Conservation (phyloP, 2,888 invertebrate genomes). For the Amphipoea oculea region DNA sequence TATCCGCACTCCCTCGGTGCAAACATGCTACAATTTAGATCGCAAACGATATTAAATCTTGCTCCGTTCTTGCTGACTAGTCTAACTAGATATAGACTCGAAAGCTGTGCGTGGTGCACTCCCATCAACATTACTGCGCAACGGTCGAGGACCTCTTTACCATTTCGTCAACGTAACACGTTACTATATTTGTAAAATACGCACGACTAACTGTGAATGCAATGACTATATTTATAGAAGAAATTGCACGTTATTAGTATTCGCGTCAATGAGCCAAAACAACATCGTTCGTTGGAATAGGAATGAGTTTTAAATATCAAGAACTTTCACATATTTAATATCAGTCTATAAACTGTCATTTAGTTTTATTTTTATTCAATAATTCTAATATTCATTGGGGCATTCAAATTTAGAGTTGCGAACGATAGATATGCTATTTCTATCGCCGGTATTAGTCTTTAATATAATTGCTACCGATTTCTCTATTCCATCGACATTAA, state of each 20-base stretch:
- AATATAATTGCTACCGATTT: conserved; percentile 55
- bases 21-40: conserved; percentile 77
- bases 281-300: conserved; percentile 50
- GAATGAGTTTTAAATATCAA: conserved; percentile 58
- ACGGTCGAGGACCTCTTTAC: conserved; percentile 79
- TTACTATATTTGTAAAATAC: conserved; percentile 72
- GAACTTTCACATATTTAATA: conserved; percentile 69
- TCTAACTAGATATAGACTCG: conserved; percentile 74
- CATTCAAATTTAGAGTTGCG: conserved; percentile 40
- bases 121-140: conserved; percentile 71
- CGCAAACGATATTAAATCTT: conserved; percentile 73
- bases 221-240: conserved; percentile 61
- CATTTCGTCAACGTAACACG: conserved; percentile 69
- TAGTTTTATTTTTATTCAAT: conserved; percentile 51
- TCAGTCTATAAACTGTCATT: conserved; percentile 51
- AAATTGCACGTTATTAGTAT: conserved; percentile 72
- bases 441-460: conserved; percentile 32
- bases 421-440: conserved; percentile 33
- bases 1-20: conserved; percentile 72
- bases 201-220: conserved; percentile 73
- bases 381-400: conserved; percentile 46
- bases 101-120: conserved; percentile 75
- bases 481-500: conserved; percentile 51
- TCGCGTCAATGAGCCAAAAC: conserved; percentile 64
- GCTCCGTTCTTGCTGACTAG: conserved; percentile 69